Evolutionary conservation across 2,113 vertebrate species (phyloP).

Genomic region (Sapayoa aenigma): DNA sequence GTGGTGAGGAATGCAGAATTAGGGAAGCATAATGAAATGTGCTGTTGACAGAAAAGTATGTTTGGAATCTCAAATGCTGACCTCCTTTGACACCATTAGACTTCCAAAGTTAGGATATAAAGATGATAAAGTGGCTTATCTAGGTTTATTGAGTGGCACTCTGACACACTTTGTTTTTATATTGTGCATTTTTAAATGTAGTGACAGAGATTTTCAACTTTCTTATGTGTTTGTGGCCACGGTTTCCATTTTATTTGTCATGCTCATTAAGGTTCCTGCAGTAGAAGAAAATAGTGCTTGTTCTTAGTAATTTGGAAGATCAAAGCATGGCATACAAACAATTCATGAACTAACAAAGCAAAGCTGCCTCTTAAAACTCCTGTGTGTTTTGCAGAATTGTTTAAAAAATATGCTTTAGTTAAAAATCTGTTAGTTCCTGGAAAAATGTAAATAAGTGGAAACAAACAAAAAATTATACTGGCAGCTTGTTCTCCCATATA

Average conservation of each 20-base stretch:
- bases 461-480: not conserved
- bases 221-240: not conserved
- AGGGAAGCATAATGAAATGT: not conserved
- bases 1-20: conserved; percentile 9
- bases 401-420: not conserved
- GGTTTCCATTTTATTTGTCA: not conserved
- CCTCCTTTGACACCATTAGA: not conserved
- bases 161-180: not conserved
- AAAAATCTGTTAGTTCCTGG: not conserved
- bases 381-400: not conserved
- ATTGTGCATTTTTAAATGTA: not conserved
- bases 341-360: not conserved
- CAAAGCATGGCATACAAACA: not conserved
- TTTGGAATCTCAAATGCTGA: conserved; percentile 19
- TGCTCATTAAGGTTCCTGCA: not conserved
- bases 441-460: not conserved
- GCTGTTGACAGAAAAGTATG: conserved; percentile 33
- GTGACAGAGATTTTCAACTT: not conserved
- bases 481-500: not conserved
- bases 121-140: not conserved
- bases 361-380: not conserved
- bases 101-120: not conserved
- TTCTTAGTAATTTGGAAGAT: not conserved
- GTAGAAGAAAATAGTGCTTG: not conserved
- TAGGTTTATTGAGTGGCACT: not conserved